Percentiles rank a stretch among this genome's conserved stretches.
phyloP scores from a whole-genome alignment of 2,888 invertebrate species.

The Tribolium freemani region DNA sequence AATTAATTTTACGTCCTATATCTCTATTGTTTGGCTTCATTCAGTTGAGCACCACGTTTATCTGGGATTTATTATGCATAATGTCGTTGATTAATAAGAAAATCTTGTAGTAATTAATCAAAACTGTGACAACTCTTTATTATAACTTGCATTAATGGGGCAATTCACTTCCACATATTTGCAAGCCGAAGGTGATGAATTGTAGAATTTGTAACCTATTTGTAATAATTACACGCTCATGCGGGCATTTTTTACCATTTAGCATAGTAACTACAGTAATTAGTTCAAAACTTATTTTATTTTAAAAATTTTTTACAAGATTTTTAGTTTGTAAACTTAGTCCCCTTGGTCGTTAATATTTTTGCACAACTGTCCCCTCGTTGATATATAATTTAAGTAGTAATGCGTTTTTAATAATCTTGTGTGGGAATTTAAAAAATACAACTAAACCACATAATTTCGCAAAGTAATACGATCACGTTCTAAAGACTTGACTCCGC shows the following conservation, averaged over 20 bases:
- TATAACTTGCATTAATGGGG: background rate
- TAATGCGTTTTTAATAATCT: constrained; percentile 36
- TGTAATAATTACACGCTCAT: background rate
- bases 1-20: background rate
- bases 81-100: background rate
- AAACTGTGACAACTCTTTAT: background rate
- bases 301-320: too few species aligned
- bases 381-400: constrained; percentile 24
- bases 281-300: too few species aligned
- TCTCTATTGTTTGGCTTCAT: background rate
- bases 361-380: constrained; percentile 30
- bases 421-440: constrained; percentile 14
- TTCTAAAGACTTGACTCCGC: constrained; percentile 11
- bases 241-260: background rate
- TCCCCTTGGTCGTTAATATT: constrained; percentile 1
- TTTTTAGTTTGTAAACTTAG: background rate
- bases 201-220: background rate
- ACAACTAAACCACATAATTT: constrained; percentile 7
- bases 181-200: background rate
- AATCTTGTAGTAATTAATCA: background rate
- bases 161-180: background rate
- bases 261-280: background rate
- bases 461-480: background rate
- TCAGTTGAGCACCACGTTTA: background rate
- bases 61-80: background rate